A percentile compares a stretch with the other conserved stretches of the same genome.
Evolutionary conservation across 1,140 invertebrate species (phyloP).

Genomic region (Drosophila kohkoa): DNA sequence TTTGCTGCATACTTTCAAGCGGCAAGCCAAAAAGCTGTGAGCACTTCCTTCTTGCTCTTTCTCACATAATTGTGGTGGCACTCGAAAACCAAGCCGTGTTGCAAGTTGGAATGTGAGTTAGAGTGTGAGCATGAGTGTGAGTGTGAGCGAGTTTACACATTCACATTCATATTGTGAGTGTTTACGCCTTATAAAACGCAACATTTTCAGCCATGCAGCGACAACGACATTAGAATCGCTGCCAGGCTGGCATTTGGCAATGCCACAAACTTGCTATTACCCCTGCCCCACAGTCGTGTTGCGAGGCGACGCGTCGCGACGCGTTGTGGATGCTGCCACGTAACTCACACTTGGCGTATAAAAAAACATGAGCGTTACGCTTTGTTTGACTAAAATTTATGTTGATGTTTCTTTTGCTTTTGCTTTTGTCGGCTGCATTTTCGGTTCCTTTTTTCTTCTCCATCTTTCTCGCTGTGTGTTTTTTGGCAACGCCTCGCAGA

Average conservation of each 20-base stretch:
- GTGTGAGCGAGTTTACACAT: constrained; percentile 29
- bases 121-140: constrained; percentile 22
- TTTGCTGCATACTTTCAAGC: constrained; percentile 46
- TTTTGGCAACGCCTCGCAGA: constrained; percentile 46
- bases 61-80: constrained; percentile 48
- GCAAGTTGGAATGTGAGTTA: constrained; percentile 9
- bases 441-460: constrained; percentile 31
- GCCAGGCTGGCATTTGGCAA: constrained; percentile 66
- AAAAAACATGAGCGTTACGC: constrained; percentile 68
- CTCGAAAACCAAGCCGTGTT: constrained; percentile 1
- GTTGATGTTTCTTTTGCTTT: constrained; percentile 73
- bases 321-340: background rate
- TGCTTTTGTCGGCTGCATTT: constrained; percentile 44
- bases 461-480: background rate
- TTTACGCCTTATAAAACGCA: constrained; percentile 76
- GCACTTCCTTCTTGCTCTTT: constrained; percentile 26
- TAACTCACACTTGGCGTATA: constrained; percentile 14
- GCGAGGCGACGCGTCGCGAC: background rate
- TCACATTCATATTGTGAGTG: constrained; percentile 58
- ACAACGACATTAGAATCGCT: constrained; percentile 62
- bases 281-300: constrained; percentile 33
- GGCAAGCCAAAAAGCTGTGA: constrained; percentile 41
- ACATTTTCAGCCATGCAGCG: constrained; percentile 63
- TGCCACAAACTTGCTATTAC: constrained; percentile 76
- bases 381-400: constrained; percentile 83